Percentiles rank a stretch among this genome's conserved stretches.
phyloP scores from a whole-genome alignment of 2,888 invertebrate genomes.

The Anarsia innoxiella region DNA sequence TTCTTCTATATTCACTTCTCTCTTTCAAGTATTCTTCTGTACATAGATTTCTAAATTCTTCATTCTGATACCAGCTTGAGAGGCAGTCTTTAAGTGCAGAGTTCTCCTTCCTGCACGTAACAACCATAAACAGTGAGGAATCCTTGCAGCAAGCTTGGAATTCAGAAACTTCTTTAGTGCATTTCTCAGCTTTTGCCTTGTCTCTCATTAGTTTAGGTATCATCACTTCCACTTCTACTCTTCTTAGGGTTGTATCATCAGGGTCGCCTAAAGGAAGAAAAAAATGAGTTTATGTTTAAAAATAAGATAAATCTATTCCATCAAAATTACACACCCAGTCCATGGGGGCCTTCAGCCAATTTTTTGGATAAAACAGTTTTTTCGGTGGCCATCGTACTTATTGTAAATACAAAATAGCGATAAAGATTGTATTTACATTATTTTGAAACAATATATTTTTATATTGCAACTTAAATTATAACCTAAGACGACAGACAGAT shows the following conservation, averaged over 20 bases:
- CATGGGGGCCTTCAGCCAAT: slow-evolving; percentile 70
- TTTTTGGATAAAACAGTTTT: slow-evolving; percentile 58
- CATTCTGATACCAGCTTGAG: slow-evolving; percentile 83
- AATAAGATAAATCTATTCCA: not conserved
- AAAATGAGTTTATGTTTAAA: not conserved
- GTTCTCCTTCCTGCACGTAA: slow-evolving; percentile 85
- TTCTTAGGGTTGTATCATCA: slow-evolving; percentile 85
- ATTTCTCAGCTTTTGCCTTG: slow-evolving; percentile 86
- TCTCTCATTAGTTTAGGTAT: slow-evolving; percentile 93
- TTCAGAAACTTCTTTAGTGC: slow-evolving; percentile 80
- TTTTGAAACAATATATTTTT: not conserved
- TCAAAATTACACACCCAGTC: slow-evolving; percentile 56
- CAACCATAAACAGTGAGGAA: slow-evolving; percentile 79
- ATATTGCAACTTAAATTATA: too few relatives aligned
- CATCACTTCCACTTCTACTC: slow-evolving; percentile 90
- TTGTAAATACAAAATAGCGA: too few relatives aligned
- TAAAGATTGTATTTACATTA: too few relatives aligned
- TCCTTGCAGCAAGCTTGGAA: slow-evolving; percentile 84
- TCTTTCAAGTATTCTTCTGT: slow-evolving; percentile 87
- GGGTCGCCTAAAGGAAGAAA: slow-evolving; percentile 82
- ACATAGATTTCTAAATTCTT: slow-evolving; percentile 82
- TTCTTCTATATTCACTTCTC: slow-evolving; percentile 86
- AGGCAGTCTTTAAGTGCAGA: slow-evolving; percentile 81
- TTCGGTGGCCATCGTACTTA: slow-evolving; percentile 19
- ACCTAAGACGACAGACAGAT: too few relatives aligned